Base-by-base conservation (phyloP, 2,888 invertebrate genomes). In the Gymnosoma rotundatum region DNA sequence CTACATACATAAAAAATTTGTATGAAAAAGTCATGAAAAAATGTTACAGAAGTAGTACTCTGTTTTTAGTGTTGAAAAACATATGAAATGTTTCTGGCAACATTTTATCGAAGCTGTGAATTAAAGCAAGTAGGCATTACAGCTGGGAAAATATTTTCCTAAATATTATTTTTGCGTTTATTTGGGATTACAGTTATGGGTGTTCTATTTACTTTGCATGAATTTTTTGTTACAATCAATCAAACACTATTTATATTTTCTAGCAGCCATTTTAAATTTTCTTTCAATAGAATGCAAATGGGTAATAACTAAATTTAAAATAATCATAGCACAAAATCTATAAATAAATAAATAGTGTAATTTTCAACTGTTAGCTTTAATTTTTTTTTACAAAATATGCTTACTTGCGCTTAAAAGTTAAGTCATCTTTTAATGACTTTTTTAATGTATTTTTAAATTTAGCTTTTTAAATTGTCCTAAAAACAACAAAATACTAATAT, bases 401-500 rank as follows among this genome's bases (percentile, higher is more conserved):
- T 82, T 76, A 58, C 81, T 82, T 76, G 81, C 81, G 81, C 52
- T 54, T 54, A 63, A 83, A 80, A 72, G 45, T 38, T 61, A 25
- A 12, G 45, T 42, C 36, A 60, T 61, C 32, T 64, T 69, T 52
- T 20, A 67, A 67, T n/a, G 38, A 64, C 50, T 54, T 48, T n/a
- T 38, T 66, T 72, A 63, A 60, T 52, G 18, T 67, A 10, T 18
- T 38, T 56, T 58, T 63, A 50, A 63, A 63, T 36, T 67, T 70
- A 16, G 36, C 20, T 63, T 18, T 58, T 73, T 75, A 87, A 86
- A 69, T 69, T 72, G 36, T 64, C 78, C 70, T 72, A 66, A 38
- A 72, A 79, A 72, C 25, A 5, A 32, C 32, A 32, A 7, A 32
- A 32, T 32, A 32, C 32, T 32, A 32, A 54, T 45, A 61, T 63